phyloP scores from a whole-genome alignment of 30 jellyfish, hydroid and myxozoan species.

The Mastigias papua region DNA sequence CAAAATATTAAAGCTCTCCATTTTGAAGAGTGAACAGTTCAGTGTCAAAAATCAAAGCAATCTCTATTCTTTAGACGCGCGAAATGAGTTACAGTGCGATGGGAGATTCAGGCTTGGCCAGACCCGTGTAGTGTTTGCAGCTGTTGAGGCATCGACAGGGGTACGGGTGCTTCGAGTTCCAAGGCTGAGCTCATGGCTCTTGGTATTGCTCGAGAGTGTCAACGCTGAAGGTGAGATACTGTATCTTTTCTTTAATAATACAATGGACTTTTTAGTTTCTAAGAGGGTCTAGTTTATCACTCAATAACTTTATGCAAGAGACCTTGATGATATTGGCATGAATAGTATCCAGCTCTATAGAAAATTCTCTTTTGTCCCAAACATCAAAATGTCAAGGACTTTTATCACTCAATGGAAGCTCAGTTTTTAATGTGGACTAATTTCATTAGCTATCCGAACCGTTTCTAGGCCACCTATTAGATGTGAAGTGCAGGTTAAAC shows the following conservation, averaged over 20 bases:
- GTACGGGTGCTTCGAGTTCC: slow-evolving; percentile 36
- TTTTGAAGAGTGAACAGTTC: background rate
- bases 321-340: too few species aligned
- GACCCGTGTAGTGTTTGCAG: slow-evolving; percentile 49
- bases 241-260: background rate
- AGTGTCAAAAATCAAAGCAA: background rate
- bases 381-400: too few species aligned
- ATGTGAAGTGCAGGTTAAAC: too few species aligned
- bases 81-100: slow-evolving; percentile 27
- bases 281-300: background rate
- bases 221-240: slow-evolving; percentile 12
- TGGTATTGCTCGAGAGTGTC: slow-evolving; percentile 11
- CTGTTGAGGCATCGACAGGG: background rate
- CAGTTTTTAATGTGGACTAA: too few species aligned
- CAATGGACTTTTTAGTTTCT: background rate
- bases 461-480: too few species aligned
- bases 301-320: too few species aligned
- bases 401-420: too few species aligned
- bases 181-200: slow-evolving; percentile 31
- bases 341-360: too few species aligned
- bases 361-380: too few species aligned
- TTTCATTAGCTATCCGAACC: too few species aligned
- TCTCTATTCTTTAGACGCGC: background rate
- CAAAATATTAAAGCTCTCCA: background rate
- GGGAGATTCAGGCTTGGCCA: slow-evolving; percentile 28